Evolutionary conservation across 2,888 invertebrate genomes (phyloP).

Genomic region (Yponomeuta cagnagella): DNA sequence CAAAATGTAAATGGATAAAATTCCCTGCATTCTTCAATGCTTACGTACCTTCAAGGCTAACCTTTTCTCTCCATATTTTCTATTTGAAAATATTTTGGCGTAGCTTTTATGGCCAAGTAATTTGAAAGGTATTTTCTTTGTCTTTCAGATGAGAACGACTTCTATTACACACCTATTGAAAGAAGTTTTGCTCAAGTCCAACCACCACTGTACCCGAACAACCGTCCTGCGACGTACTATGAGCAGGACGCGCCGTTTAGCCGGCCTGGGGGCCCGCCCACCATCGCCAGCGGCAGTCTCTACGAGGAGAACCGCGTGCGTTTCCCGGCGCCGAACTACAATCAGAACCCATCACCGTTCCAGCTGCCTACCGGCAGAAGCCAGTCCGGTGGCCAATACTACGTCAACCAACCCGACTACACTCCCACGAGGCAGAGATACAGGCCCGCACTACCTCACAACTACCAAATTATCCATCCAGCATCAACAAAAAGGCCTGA

Average conservation of each 20-base stretch:
- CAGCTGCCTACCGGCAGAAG: constrained; percentile 67
- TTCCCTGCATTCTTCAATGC: constrained; percentile 24
- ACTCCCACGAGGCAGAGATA: constrained; percentile 54
- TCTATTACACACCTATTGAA: constrained; percentile 67
- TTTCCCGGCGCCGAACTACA: constrained; percentile 66
- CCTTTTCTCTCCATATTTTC: neutral
- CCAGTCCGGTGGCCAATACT: constrained; percentile 62
- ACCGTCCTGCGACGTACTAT: constrained; percentile 51
- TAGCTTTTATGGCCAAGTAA: neutral
- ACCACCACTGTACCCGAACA: constrained; percentile 62
- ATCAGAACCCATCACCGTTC: constrained; percentile 69
- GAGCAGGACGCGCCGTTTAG: constrained; percentile 58
- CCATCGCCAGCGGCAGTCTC: constrained; percentile 39
- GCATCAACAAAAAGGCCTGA: constrained; percentile 75
- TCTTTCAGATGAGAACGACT: constrained; percentile 66
- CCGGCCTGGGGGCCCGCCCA: constrained; percentile 19
- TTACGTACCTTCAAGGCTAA: constrained; percentile 19
- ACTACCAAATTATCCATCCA: constrained; percentile 63
- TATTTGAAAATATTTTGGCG: no score
- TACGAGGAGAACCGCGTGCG: constrained; percentile 56
- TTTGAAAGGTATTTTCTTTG: neutral
- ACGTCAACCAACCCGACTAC: constrained; percentile 66
- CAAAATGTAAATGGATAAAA: constrained; percentile 19
- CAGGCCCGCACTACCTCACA: constrained; percentile 60
- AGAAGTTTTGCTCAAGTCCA: constrained; percentile 73